phyloP scores from a whole-genome alignment of 2,888 invertebrate genomes.

The Eristalis pertinax region DNA sequence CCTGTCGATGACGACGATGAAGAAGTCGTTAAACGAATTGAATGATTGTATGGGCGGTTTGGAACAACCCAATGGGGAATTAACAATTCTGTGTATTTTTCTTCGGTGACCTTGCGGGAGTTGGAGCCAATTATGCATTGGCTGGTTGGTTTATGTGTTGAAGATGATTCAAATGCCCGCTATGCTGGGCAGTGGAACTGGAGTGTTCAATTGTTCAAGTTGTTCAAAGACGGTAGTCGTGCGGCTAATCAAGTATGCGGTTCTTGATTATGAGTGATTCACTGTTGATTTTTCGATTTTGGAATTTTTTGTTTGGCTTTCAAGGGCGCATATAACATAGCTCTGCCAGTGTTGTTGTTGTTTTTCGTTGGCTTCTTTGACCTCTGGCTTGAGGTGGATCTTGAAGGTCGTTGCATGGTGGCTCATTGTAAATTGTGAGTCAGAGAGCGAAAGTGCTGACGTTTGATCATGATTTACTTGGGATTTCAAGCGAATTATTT shows the following conservation, averaged over 20 bases:
- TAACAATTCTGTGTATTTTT: conserved; percentile 50
- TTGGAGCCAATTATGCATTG: conserved; percentile 47
- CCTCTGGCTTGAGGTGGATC: conserved; percentile 25
- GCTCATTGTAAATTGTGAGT: conserved; percentile 4
- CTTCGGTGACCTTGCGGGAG: conserved; percentile 37
- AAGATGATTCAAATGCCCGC: conserved; percentile 42
- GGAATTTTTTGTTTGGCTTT: neutral
- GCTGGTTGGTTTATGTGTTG: conserved; percentile 5
- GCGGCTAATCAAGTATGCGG: conserved; percentile 52
- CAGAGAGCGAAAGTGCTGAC: conserved; percentile 26
- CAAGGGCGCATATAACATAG: conserved; percentile 17
- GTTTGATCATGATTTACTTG: conserved; percentile 38
- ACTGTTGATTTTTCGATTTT: conserved; percentile 27
- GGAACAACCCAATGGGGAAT: conserved; percentile 44
- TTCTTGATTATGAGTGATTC: conserved; percentile 59
- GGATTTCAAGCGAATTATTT: conserved; percentile 33
- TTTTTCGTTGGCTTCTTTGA: conserved; percentile 19
- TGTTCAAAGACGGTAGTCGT: conserved; percentile 22
- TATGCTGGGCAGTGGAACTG: conserved; percentile 39
- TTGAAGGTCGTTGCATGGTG: conserved; percentile 13
- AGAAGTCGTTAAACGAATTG: conserved; percentile 39
- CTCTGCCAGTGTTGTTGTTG: neutral
- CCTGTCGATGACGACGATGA: neutral
- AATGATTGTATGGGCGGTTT: conserved; percentile 60
- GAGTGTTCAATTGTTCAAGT: conserved; percentile 27